These are phyloP conservation scores for Odontomyia ornata DNA, from an alignment of 2,888 invertebrate species.

Conservation along the genomic window DNA sequence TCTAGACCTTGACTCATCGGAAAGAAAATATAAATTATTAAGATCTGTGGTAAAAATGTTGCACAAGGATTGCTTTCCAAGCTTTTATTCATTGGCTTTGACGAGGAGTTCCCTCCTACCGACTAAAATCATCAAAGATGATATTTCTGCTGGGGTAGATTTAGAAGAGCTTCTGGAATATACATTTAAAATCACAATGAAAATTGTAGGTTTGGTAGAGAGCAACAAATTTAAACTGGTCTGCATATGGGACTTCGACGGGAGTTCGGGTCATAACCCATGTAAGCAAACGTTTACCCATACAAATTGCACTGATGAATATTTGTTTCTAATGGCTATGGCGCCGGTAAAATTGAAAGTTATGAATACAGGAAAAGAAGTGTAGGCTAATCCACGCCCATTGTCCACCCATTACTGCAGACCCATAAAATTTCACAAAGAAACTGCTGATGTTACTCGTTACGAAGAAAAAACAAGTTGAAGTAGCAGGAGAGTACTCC, in stretches of 20 bases:
- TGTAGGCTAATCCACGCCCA: neutral
- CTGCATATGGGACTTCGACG: neutral
- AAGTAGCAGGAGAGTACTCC: too few relatives aligned
- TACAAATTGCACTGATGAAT: too few relatives aligned
- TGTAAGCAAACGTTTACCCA: neutral
- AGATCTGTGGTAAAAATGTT: too few relatives aligned
- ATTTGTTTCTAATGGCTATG: too few relatives aligned
- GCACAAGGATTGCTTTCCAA: too few relatives aligned
- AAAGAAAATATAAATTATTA: too few relatives aligned
- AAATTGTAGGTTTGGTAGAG: neutral
- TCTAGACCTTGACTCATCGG: neutral
- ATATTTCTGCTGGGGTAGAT: neutral
- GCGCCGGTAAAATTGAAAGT: neutral
- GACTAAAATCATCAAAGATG: neutral
- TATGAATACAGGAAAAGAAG: neutral
- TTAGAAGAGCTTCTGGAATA: neutral
- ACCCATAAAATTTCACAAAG: neutral
- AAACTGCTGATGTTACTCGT: neutral
- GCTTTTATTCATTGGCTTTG: neutral
- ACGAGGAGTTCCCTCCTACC: neutral
- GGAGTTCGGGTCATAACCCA: neutral
- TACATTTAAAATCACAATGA: neutral
- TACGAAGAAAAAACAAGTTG: neutral
- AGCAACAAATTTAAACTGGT: neutral
- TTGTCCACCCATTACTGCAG: neutral